Evolutionary conservation across 2,113 vertebrate species (phyloP), one percentile per base, ranked within the genome.

Genomic region (Archocentrus centrarchus): DNA sequence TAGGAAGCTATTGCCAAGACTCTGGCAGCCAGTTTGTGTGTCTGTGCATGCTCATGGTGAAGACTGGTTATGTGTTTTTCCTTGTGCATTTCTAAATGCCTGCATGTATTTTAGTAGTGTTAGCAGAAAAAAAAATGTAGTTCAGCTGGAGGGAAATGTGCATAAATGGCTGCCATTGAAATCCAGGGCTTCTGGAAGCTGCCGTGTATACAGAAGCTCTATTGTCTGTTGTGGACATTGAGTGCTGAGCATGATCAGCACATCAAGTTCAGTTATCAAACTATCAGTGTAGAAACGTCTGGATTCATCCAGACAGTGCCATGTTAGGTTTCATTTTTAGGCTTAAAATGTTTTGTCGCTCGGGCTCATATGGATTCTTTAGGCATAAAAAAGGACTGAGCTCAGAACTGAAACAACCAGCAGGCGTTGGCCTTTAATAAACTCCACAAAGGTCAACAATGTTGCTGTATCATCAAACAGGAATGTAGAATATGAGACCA

Each of bases 1-100:
- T 79, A 75, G 61, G 91, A 86, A 92, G 90, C 93, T 14, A 79
- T 88, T 90, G 85, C 88, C 84, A 89, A 77, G 80, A 58, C 64
- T 50, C 24, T 2, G 11, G 59, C 53, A 27, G 39, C 44, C 9
- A 41, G 3, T 62, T 5, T 59, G 27, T 39, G 27, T 73, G 75
- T 17, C 64, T 9, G 18, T 55, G 50, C 7, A 32, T 32, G 10
- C 30, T 47, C 10, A 18, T 8, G 17, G 9, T 2, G 1, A 3
- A 32, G 6, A 10, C 24, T 70, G 15, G 10, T 32, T 32, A 53
- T 5, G 76, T 83, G 75, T 84, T 57, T 75, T 27, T 44, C 11
- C 6, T 27, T 27, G 32, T 68, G 85, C 37, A n/a, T 77, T 55
- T 60, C 41, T 62, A 22, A 18, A 59, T 32, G 27, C 62, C 17